Evolutionary conservation across 2,888 invertebrate genomes (phyloP).

Genomic region (Cremastinae sp.): DNA sequence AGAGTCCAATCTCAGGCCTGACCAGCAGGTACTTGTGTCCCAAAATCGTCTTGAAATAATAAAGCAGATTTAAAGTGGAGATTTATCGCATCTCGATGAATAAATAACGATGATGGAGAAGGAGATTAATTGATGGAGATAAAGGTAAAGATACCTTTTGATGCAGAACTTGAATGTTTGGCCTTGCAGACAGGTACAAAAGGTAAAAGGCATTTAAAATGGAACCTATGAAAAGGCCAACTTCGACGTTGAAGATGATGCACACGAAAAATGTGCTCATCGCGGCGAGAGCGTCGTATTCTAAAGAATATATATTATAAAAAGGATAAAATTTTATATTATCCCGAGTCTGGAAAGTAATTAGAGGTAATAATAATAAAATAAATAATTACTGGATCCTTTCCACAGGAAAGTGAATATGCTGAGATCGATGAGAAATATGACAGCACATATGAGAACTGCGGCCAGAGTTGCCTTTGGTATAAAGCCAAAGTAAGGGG

Average conservation of each 20-base stretch:
- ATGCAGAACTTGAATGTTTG: slow-evolving; percentile 81
- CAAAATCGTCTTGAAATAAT: slow-evolving; percentile 76
- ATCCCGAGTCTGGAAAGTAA: neutral
- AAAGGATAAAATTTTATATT: neutral
- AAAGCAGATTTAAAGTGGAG: slow-evolving; percentile 40
- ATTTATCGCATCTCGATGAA: neutral
- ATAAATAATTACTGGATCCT: slow-evolving; percentile 80
- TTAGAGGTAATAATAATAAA: neutral
- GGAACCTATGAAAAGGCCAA: slow-evolving; percentile 89
- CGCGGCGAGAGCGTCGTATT: slow-evolving; percentile 85
- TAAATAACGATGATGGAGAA: slow-evolving; percentile 60
- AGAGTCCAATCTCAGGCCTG: slow-evolving; percentile 85
- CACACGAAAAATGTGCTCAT: slow-evolving; percentile 86
- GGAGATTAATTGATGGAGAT: too few species aligned
- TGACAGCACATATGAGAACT: slow-evolving; percentile 93
- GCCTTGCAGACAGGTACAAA: slow-evolving; percentile 86
- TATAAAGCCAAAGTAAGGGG: slow-evolving; percentile 93
- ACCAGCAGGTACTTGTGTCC: slow-evolving; percentile 83
- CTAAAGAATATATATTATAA: slow-evolving; percentile 70
- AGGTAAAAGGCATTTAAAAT: slow-evolving; percentile 85
- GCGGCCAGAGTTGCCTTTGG: slow-evolving; percentile 92
- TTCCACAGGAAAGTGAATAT: slow-evolving; percentile 83
- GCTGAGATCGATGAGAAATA: slow-evolving; percentile 87
- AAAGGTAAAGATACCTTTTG: slow-evolving; percentile 81
- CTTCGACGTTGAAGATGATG: slow-evolving; percentile 87